Evolutionary conservation across 2,888 invertebrate species (phyloP), one percentile per base, ranked within the genome.

Genomic region (Thelaira solivaga): DNA sequence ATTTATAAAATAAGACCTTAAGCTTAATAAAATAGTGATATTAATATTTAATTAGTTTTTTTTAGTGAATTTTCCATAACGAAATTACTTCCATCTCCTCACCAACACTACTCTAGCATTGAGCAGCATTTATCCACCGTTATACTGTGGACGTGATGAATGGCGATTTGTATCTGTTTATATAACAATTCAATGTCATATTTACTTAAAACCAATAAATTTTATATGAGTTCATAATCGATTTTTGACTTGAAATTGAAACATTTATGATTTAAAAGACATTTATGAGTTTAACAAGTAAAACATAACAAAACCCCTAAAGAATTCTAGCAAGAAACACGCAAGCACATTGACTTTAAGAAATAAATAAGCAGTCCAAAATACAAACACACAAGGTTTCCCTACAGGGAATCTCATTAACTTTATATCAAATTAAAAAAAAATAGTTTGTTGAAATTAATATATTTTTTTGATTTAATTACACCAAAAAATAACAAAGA

Each of bases 221-320:
- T 85, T 86, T 83, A 83, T 85, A 87, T 86, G 86, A 86, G 85
- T 84, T 85, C 84, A 83, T 86, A 87, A 86, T 87, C 86, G 86
- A 86, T 86, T 86, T 77, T 68, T 69, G 68, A 73, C 68, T 68
- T 64, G 77, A 77, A 69, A 87, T 86, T 86, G 87, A 87, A 86
- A 87, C 85, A 87, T 86, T 86, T 85, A 86, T 53, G 85, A 85
- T 85, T 73, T 86, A 86, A 86, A 86, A 86, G 87, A 86, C 87
- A 85, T 87, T 86, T 85, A 87, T 84, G 84, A 86, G 84, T 83
- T 84, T 81, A 83, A 82, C 82, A 79, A 64, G 45, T 49, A 68
- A 72, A 71, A 80, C 75, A 65, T 81, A 80, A 16, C 20, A 73
- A 84, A n/a, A 82, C 83, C 86, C 82, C 84, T 79, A 61, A 85